Evolutionary conservation across 2,797 vertebrate species (phyloP), one percentile per base, ranked within the genome.

Genomic region (Siniperca undulata): DNA sequence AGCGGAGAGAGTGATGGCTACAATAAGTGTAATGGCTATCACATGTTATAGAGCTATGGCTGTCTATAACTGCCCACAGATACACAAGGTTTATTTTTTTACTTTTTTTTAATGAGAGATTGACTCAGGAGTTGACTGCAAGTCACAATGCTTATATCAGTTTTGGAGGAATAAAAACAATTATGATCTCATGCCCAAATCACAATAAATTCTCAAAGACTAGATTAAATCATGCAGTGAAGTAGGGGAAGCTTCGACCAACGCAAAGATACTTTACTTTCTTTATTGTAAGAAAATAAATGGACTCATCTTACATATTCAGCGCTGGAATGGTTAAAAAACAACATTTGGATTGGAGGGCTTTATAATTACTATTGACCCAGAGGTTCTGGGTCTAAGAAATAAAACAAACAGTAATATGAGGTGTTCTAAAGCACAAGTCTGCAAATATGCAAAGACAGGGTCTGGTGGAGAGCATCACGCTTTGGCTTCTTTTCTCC

Each of bases 361-460:
- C 91, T 93, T 91, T 90, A 94, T 96, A 96, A 96, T 96, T 96
- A 96, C 95, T 94, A 92, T 95, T 96, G 95, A 96, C 95, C 96
- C 90, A 78, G 82, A 93, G 94, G 94, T 95, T 93, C 92, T 93
- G 89, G 87, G 89, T 90, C 89, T 94, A 93, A 95, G 95, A 95
- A 93, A 95, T 94, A 96, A 96, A 96, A 96, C 93, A 96, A 96
- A 96, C 95, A 96, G 96, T 95, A 95, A 95, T 96, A 93, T 93
- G 94, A 96, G 96, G 95, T 95, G 95, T 96, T 96, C 95, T 95
- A 96, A 97, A 96, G 96, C 95, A 94, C 96, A 93, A 94, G 94
- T 94, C 94, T 94, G 95, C 95, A 97, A 97, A 98, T 97, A 97
- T 96, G 97, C 97, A 96, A 97, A 96, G 93, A 95, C 95, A 86